Base-by-base conservation (phyloP, 2,797 vertebrate species). In the Notolepis coatsorum region DNA sequence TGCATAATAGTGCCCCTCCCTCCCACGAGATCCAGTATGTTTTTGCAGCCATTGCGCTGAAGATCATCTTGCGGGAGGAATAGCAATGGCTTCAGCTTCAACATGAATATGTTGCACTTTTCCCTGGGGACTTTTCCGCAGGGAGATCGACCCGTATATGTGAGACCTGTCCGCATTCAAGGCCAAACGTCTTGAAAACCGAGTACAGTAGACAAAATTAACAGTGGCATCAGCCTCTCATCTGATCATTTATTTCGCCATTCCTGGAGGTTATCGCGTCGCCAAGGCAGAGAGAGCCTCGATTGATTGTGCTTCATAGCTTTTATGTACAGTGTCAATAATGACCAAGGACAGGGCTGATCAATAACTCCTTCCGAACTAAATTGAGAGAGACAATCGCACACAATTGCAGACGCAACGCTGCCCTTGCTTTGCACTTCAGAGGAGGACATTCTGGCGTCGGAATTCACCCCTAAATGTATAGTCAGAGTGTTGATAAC, bases 1-100 rank as follows among this genome's bases (percentile, higher is more conserved):
- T 65, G 62, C 50, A 56, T 61, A 77, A 71, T 35, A 64, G 23
- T 10, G 17, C n/a, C 56, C 12, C n/a, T n/a, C 31, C 4, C 24
- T 70, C 60, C 39, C 49, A 38, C 24, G 73, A 61, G 66, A 56
- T 7, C 2, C n/a, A 3, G 17, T 41, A 51, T 75, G 50, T 45
- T 20, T 49, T 61, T 60, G 61, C 54, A 57, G 37, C 21, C 18
- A 28, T 54, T 33, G 37, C 31, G 28, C 43, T 30, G 53, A 64
- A 35, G 24, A 54, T 30, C 28, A n/a, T n/a, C 18, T n/a, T 13
- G 18, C 27, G 12, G 15, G 37, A 51, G 35, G 25, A 51, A 43
- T 38, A 33, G 33, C 7, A 52, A 52, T 24, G 18, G 20, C n/a
- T 52, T 18, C 6, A 5, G 13, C 28, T 38, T 25, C 21, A 15